Evolutionary conservation across 1,140 invertebrate species (phyloP), one percentile per base, ranked within the genome.

Genomic region (Paracyclopina nana): DNA sequence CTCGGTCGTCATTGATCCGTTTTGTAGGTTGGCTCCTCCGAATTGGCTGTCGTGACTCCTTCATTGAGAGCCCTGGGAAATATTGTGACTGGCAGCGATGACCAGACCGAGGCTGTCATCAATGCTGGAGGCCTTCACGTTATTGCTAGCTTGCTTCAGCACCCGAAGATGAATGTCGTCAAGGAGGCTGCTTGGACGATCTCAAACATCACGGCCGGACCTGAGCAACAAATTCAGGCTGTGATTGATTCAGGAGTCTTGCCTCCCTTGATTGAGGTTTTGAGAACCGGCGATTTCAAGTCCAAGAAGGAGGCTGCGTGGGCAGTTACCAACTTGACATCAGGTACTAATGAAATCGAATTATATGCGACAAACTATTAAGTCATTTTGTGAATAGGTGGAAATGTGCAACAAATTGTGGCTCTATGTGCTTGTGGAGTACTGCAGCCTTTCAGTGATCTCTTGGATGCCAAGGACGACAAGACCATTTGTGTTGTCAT

Each of bases 21-120:
- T 26, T 18, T 55, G 28, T 54, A 30, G 22, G 28, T 6, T 58
- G 22, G 42, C 55, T 9, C 30, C 55, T 20, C n/a, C n/a, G n/a
- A n/a, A n/a, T n/a, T n/a, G n/a, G n/a, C n/a, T n/a, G 76, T 88
- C 26, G 70, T 87, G 57, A 94, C 88, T 1, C 90, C 92, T 14
- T 86, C 90, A 0, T 66, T 99, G 25, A 67, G 94, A 54, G 71
- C 73, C 14, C 67, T 76, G 22, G 73, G 74, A 34, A 76, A 75
- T 61, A 75, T 76, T 56, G 74, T 74, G 1, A 75, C 74, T 4
- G 73, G 73, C 25, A 72, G 69, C 22, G 74, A 75, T 58, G 67
- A 70, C 18, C 75, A 96, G 74, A 98, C 94, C 11, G 88, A 98
- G 63, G 68, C 76, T 9, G 86, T 96, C 6, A 74, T 98, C 18